These are phyloP conservation scores for Drosophila lacertosa DNA, from an alignment of 1,140 invertebrate genomes.

Conservation along the genomic window DNA sequence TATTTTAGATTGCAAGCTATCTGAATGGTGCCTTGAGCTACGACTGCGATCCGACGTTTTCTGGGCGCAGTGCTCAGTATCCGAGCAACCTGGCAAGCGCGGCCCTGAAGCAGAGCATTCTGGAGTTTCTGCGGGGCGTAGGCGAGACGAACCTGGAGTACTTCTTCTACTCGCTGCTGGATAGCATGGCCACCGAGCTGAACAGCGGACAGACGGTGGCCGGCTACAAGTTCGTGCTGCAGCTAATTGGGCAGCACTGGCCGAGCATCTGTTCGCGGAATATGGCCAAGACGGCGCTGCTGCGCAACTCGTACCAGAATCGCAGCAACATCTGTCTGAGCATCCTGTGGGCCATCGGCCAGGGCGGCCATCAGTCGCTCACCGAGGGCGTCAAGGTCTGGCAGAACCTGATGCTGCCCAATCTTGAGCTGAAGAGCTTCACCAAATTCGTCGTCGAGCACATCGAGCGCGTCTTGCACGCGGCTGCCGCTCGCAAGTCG, in stretches of 20 bases:
- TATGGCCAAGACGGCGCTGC: slow-evolving; percentile 86
- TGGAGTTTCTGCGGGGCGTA: slow-evolving; percentile 83
- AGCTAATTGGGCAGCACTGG: slow-evolving; percentile 87
- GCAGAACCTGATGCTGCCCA: slow-evolving; percentile 91
- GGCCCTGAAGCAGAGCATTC: slow-evolving; percentile 45
- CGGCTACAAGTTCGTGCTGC: slow-evolving; percentile 89
- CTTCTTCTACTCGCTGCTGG: slow-evolving; percentile 86
- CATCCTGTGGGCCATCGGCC: slow-evolving; percentile 91
- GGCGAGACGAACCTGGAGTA: slow-evolving; percentile 85
- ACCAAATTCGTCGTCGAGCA: slow-evolving; percentile 89
- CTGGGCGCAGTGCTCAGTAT: slow-evolving; percentile 70
- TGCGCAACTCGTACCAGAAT: slow-evolving; percentile 92
- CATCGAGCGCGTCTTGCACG: slow-evolving; percentile 87
- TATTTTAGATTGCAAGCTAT: slow-evolving; percentile 56
- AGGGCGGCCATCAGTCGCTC: slow-evolving; percentile 89
- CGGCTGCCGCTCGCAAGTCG: slow-evolving; percentile 54
- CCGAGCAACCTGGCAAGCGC: slow-evolving; percentile 67
- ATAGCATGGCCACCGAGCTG: slow-evolving; percentile 85
- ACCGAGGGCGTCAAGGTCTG: slow-evolving; percentile 91
- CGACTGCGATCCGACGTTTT: slow-evolving; percentile 76
- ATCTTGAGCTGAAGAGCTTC: slow-evolving; percentile 90
- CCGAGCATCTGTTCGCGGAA: slow-evolving; percentile 87
- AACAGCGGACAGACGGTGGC: slow-evolving; percentile 84
- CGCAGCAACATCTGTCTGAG: slow-evolving; percentile 90
- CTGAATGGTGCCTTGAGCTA: slow-evolving; percentile 59